Conservation (phyloP, 2,113 vertebrate genomes). For the Actenoides hombroni region DNA sequence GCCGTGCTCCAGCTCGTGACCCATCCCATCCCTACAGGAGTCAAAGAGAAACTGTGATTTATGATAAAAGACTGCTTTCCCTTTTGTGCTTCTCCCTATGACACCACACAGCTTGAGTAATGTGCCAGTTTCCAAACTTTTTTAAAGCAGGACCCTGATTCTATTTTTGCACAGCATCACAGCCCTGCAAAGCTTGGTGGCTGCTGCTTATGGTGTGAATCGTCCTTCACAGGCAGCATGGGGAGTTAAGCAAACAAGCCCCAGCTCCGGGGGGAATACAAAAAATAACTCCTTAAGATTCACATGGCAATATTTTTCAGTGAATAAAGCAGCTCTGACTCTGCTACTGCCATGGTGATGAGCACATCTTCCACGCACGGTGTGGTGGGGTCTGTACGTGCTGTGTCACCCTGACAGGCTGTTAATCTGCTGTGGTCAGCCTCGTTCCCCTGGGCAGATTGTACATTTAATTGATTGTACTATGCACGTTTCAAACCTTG, state of each 20-base stretch:
- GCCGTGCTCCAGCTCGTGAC: background rate
- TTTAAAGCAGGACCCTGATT: background rate
- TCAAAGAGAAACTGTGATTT: accelerated
- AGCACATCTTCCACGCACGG: accelerated
- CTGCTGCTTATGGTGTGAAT: background rate
- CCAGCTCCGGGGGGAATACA: background rate
- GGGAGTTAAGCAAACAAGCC: background rate
- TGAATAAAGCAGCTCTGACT: background rate
- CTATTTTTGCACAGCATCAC: background rate
- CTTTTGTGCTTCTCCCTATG: background rate
- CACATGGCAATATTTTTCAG: background rate
- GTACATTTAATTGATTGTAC: background rate
- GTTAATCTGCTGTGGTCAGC: background rate
- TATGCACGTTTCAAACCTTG: background rate
- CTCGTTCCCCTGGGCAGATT: background rate
- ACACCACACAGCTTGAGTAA: background rate
- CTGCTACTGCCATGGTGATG: accelerated
- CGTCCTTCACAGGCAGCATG: accelerated
- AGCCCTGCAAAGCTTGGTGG: background rate
- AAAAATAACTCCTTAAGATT: background rate
- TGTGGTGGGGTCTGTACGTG: accelerated
- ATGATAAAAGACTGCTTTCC: background rate
- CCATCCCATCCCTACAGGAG: background rate
- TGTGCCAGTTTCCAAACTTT: background rate
- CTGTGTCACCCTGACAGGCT: background rate